Percentiles rank a stretch among this genome's conserved stretches.
phyloP scores from a whole-genome alignment of 2,888 invertebrate genomes.

The Mamestra brassicae region DNA sequence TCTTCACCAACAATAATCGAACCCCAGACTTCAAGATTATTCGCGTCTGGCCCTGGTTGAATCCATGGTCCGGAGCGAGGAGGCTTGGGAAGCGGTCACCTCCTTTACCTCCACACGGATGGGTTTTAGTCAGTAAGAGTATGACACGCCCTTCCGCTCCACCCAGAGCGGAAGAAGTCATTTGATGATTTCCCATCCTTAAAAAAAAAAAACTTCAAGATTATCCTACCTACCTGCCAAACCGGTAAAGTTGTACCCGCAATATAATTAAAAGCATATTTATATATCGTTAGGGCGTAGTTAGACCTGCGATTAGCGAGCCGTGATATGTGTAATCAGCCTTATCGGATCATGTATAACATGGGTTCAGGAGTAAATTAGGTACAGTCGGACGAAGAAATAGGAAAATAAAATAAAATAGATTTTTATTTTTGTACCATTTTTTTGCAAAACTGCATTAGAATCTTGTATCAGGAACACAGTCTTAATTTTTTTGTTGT shows the following conservation, averaged over 20 bases:
- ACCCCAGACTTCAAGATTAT: background rate
- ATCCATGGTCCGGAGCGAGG: no score
- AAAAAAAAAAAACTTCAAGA: background rate
- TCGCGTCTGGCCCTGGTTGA: no score
- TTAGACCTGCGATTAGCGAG: conserved; percentile 9
- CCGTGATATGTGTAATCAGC: conserved; percentile 44
- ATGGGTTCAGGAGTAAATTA: conserved; percentile 29
- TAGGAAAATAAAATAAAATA: no score
- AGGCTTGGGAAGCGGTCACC: no score
- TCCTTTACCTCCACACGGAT: no score
- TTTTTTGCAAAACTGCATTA: background rate
- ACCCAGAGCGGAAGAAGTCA: no score
- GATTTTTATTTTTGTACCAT: no score
- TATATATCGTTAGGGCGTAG: conserved; percentile 51
- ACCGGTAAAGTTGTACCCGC: background rate
- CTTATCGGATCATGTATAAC: conserved; percentile 61
- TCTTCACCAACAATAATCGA: background rate
- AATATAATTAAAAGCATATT: conserved; percentile 64
- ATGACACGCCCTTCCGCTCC: no score
- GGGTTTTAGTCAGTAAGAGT: no score
- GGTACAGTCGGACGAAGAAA: conserved; percentile 41
- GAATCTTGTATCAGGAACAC: no score
- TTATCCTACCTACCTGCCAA: background rate
- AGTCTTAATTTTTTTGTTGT: background rate
- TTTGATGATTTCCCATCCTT: no score